Conservation (phyloP, 2,113 vertebrate genomes). For the Oncorhynchus nerka region DNA sequence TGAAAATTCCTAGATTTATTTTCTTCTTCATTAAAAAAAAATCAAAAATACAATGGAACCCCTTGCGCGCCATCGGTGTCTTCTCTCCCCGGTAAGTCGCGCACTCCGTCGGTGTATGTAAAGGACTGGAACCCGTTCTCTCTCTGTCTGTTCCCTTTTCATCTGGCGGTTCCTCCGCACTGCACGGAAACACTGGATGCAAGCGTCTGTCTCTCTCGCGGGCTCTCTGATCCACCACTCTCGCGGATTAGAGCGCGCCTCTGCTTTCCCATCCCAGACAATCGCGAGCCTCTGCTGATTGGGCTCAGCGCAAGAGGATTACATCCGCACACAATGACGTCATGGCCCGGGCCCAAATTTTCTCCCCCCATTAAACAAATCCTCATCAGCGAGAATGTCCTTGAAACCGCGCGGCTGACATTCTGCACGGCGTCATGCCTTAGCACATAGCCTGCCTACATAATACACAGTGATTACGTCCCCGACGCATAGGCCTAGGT, state of each 20-base stretch:
- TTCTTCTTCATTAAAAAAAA: constrained; percentile 35
- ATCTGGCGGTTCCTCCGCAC: constrained; percentile 84
- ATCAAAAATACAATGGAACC: background rate
- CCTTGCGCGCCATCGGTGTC: background rate
- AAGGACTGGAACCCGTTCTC: constrained; percentile 75
- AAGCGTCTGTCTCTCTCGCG: constrained; percentile 52
- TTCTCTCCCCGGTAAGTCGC: constrained; percentile 51
- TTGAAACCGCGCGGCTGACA: constrained; percentile 90
- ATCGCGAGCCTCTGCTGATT: constrained; percentile 93
- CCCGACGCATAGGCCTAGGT: background rate
- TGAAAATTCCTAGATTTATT: constrained; percentile 25
- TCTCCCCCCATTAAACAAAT: constrained; percentile 88
- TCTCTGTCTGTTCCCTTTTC: constrained; percentile 79
- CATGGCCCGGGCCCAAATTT: constrained; percentile 88
- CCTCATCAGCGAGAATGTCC: constrained; percentile 96
- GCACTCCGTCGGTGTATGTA: constrained; percentile 69
- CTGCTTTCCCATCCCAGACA: constrained; percentile 84
- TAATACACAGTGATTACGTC: constrained; percentile 15
- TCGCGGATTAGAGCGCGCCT: constrained; percentile 87
- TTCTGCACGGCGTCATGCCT: constrained; percentile 72
- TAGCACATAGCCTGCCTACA: constrained; percentile 22
- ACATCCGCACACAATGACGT: constrained; percentile 98
- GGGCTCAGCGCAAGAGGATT: constrained; percentile 94
- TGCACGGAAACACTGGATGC: constrained; percentile 77
- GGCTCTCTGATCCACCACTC: constrained; percentile 83